These are phyloP conservation scores for Fistularia tabacaria DNA, from an alignment of 2,797 vertebrate genomes.

Conservation along the genomic window DNA sequence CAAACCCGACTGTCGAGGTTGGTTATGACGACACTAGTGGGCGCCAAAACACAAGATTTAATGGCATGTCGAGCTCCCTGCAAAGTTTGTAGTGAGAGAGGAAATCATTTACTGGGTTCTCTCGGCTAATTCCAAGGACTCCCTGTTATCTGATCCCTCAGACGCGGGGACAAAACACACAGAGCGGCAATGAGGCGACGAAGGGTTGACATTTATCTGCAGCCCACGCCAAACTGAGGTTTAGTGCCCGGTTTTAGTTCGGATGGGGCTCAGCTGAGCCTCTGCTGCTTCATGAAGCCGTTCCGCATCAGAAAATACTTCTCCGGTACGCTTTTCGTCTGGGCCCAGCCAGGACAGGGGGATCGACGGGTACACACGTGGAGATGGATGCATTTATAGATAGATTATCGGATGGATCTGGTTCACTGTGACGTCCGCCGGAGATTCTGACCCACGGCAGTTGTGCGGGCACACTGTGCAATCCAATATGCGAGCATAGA, in stretches of 20 bases:
- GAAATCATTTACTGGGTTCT: neutral
- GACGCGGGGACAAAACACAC: slow-evolving; percentile 3
- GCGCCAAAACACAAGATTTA: slow-evolving; percentile 46
- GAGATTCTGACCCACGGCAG: slow-evolving; percentile 17
- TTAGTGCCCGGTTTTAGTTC: slow-evolving; percentile 16
- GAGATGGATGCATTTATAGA: neutral
- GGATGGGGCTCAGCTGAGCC: neutral
- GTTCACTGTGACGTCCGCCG: slow-evolving; percentile 3
- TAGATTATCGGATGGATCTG: slow-evolving; percentile 7
- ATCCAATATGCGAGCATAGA: slow-evolving; percentile 26
- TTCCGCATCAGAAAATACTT: no score
- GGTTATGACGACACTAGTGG: slow-evolving; percentile 50
- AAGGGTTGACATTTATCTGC: slow-evolving; percentile 16
- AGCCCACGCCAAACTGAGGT: slow-evolving; percentile 17
- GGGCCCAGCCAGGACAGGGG: no score
- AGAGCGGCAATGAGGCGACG: slow-evolving; percentile 13
- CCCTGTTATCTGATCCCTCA: slow-evolving; percentile 3
- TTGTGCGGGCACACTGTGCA: slow-evolving; percentile 28
- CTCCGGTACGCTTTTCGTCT: no score
- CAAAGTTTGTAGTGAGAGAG: neutral
- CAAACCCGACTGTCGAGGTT: slow-evolving; percentile 31
- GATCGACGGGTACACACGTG: no score
- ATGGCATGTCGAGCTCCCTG: neutral
- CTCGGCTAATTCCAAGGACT: slow-evolving; percentile 12
- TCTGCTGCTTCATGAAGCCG: no score